Conservation (phyloP, 2,888 invertebrate species). For the Luperina nickerlii region DNA sequence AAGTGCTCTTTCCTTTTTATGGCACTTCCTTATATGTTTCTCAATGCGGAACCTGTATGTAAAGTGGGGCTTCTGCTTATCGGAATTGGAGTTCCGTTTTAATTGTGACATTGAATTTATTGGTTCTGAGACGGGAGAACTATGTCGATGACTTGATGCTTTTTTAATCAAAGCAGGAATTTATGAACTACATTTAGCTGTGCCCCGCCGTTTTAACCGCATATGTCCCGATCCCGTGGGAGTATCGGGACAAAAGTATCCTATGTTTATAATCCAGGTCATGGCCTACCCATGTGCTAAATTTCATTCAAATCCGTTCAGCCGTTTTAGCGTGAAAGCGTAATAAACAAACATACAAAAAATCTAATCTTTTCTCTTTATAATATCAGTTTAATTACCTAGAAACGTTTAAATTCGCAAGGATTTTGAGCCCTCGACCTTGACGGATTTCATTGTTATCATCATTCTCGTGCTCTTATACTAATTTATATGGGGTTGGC, state of each 20-base stretch:
- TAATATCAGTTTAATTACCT: background rate
- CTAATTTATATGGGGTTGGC: background rate
- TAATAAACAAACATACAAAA: no score
- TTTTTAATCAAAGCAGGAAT: background rate
- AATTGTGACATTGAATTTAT: background rate
- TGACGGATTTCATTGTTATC: no score
- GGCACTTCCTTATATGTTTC: conserved; percentile 51
- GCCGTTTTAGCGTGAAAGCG: no score
- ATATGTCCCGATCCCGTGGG: rapidly evolving
- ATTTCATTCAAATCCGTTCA: no score
- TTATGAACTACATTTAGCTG: background rate
- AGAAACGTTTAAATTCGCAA: background rate
- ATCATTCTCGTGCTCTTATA: no score
- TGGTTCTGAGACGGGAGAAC: background rate
- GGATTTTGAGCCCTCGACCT: background rate
- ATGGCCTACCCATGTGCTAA: background rate
- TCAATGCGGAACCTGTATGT: conserved; percentile 58
- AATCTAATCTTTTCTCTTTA: no score
- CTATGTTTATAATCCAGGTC: background rate
- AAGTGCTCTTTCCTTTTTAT: conserved; percentile 48
- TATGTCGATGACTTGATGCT: background rate
- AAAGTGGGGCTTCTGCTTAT: conserved; percentile 43
- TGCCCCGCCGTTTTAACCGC: background rate
- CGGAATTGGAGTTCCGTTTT: conserved; percentile 34
- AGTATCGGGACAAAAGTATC: background rate